These are phyloP conservation scores for Vespertilio murinus DNA, from an alignment of 2,797 vertebrate genomes.

Conservation along the genomic window DNA sequence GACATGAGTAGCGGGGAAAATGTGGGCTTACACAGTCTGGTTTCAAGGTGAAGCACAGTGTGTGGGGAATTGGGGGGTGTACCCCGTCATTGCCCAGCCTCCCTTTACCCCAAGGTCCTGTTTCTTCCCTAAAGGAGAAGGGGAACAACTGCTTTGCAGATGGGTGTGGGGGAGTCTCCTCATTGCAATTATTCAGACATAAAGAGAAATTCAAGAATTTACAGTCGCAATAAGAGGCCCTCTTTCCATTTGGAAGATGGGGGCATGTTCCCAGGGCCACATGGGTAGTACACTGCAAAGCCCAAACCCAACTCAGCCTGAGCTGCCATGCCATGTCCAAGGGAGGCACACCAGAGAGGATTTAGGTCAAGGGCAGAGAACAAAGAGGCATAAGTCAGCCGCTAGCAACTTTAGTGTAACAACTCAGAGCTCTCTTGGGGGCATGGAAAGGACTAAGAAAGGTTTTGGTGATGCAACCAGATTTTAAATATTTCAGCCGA, in stretches of 20 bases:
- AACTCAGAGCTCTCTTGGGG: background rate
- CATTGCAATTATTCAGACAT: background rate
- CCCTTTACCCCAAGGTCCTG: background rate
- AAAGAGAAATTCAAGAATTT: slow-evolving; percentile 27
- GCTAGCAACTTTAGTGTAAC: background rate
- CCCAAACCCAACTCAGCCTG: background rate
- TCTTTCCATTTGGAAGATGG: background rate
- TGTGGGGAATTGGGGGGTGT: background rate
- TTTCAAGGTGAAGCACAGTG: background rate
- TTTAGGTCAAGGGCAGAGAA: background rate
- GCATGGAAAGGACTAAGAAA: background rate
- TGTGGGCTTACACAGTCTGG: background rate
- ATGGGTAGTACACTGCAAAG: background rate
- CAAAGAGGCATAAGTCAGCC: background rate
- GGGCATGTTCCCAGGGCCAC: background rate
- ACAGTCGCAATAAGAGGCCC: background rate
- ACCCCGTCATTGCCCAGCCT: background rate
- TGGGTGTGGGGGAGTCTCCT: background rate
- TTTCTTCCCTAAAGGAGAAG: background rate
- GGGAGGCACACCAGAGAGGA: background rate
- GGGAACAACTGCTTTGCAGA: background rate
- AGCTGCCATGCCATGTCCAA: background rate
- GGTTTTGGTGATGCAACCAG: background rate
- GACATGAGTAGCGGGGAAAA: background rate
- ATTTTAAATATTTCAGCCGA: slow-evolving; percentile 39